A percentile compares a stretch with the other conserved stretches of the same genome.
These are phyloP conservation scores for Laterallus jamaicensis DNA, from an alignment of 2,113 vertebrate genomes.

Conservation along the genomic window DNA sequence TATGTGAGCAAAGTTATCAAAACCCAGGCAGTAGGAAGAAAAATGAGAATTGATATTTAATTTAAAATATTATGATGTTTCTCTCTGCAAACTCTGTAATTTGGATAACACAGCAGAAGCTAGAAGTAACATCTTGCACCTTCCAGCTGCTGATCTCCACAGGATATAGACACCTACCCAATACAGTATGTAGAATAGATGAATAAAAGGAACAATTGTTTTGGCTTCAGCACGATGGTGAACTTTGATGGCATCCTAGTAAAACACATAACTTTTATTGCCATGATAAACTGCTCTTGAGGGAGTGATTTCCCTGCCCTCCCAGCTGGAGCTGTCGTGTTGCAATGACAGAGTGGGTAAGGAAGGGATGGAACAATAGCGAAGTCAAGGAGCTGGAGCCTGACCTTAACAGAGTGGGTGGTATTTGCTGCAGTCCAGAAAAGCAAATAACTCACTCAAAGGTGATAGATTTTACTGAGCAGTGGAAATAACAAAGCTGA, in stretches of 20 bases:
- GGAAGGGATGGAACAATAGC: conserved; percentile 73
- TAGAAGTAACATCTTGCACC: not conserved
- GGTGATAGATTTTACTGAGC: conserved; percentile 67
- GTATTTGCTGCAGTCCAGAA: conserved; percentile 59
- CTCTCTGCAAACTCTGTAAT: not conserved
- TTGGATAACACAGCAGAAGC: not conserved
- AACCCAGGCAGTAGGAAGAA: conserved; percentile 20
- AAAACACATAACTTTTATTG: conserved; percentile 76
- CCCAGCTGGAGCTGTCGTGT: conserved; percentile 65
- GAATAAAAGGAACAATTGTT: conserved; percentile 72
- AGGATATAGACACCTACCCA: not conserved
- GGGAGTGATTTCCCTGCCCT: conserved; percentile 74
- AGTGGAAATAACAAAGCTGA: conserved; percentile 71
- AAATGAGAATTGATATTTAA: not conserved
- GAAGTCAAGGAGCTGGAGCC: conserved; percentile 60
- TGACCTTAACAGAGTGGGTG: conserved; percentile 75
- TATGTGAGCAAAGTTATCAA: conserved; percentile 28
- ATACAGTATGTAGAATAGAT: not conserved
- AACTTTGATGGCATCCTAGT: conserved; percentile 79
- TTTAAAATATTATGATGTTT: not conserved
- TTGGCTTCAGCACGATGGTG: conserved; percentile 57
- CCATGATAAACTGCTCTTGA: conserved; percentile 73
- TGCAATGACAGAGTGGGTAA: conserved; percentile 65
- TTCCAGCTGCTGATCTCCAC: not conserved
- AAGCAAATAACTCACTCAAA: conserved; percentile 74